phyloP scores from a whole-genome alignment of 1,140 invertebrate species.

The Drosophila sproati region DNA sequence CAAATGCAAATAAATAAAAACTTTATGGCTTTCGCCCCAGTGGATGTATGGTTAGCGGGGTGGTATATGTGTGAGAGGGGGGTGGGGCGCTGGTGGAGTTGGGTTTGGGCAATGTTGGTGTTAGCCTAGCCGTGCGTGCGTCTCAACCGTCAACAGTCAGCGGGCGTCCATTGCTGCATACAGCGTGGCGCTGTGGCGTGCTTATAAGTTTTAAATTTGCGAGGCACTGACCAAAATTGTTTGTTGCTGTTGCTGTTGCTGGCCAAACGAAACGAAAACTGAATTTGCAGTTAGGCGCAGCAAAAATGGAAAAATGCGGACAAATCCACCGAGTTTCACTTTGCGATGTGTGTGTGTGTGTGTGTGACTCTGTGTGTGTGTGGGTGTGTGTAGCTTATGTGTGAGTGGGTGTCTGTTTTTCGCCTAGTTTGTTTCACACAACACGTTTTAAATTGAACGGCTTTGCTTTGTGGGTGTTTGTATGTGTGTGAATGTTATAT shows the following conservation, averaged over 20 bases:
- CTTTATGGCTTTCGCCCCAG: constrained; percentile 74
- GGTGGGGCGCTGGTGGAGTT: background rate
- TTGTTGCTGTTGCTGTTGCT: constrained; percentile 19
- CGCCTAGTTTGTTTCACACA: constrained; percentile 46
- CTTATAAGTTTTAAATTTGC: constrained; percentile 80
- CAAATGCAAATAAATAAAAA: constrained; percentile 83
- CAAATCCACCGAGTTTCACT: constrained; percentile 35
- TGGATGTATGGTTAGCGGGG: constrained; percentile 19
- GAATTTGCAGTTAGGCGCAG: constrained; percentile 40
- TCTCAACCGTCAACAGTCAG: constrained; percentile 59
- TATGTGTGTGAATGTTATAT: constrained; percentile 31
- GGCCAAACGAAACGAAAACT: constrained; percentile 37
- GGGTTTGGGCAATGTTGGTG: background rate
- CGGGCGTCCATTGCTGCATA: constrained; percentile 37
- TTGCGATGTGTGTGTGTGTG: constrained; percentile 13
- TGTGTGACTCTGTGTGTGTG: constrained; percentile 7
- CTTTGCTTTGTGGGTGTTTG: constrained; percentile 50
- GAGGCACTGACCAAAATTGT: constrained; percentile 33
- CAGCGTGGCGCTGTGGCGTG: constrained; percentile 58
- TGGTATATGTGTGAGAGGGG: background rate
- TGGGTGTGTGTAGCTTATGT: constrained; percentile 6
- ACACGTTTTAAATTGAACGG: constrained; percentile 77
- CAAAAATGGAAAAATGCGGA: constrained; percentile 36
- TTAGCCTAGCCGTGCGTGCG: constrained; percentile 58
- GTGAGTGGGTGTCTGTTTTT: constrained; percentile 16